These are phyloP conservation scores for Cydia pomonella DNA, from an alignment of 1,140 invertebrate genomes.

Conservation along the genomic window DNA sequence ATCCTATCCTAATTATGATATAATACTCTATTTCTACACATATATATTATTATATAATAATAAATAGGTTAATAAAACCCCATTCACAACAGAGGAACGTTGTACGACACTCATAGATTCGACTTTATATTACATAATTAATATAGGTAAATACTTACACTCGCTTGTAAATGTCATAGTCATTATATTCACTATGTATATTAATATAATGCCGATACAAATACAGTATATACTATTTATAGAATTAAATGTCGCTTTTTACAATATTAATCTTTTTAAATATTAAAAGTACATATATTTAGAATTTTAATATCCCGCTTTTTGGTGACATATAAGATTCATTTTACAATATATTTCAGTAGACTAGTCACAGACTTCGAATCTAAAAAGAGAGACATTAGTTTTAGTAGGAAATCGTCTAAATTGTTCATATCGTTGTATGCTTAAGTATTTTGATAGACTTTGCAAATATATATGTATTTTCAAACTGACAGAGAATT, in stretches of 20 bases:
- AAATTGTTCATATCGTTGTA: slow-evolving; percentile 50
- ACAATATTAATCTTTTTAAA: slow-evolving; percentile 50
- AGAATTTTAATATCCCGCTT: slow-evolving; percentile 53
- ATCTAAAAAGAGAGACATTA: slow-evolving; percentile 24
- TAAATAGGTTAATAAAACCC: slow-evolving; percentile 64
- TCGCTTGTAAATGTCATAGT: slow-evolving; percentile 59
- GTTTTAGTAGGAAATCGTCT: slow-evolving; percentile 21
- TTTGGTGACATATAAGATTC: slow-evolving; percentile 46
- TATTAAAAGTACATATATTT: slow-evolving; percentile 55
- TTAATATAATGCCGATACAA: slow-evolving; percentile 62
- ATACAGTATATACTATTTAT: slow-evolving; percentile 61
- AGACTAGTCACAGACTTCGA: slow-evolving; percentile 16
- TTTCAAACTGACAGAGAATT: neutral
- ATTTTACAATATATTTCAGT: slow-evolving; percentile 38
- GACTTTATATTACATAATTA: slow-evolving; percentile 47
- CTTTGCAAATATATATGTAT: neutral
- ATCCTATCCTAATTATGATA: slow-evolving; percentile 48
- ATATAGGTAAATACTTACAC: slow-evolving; percentile 53
- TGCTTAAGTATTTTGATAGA: slow-evolving; percentile 31
- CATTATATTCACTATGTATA: slow-evolving; percentile 51
- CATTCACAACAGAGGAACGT: slow-evolving; percentile 69
- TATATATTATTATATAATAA: slow-evolving; percentile 53
- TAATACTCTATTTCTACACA: slow-evolving; percentile 57
- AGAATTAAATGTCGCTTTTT: slow-evolving; percentile 60
- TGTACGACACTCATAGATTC: slow-evolving; percentile 63